Evolutionary conservation across 2,888 invertebrate genomes (phyloP).

Genomic region (Acleris literana): DNA sequence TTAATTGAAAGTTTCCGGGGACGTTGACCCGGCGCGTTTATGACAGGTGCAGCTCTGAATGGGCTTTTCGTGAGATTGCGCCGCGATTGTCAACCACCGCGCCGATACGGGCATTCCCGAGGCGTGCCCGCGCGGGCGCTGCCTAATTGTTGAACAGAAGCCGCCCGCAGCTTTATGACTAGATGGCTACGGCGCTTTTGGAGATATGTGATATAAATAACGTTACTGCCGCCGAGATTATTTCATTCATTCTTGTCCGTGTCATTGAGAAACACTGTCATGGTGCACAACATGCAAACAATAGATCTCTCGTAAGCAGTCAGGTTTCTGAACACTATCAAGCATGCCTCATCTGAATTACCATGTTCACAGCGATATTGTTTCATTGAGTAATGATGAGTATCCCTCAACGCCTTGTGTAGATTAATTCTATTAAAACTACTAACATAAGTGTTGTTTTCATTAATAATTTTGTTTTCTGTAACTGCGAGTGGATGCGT

Average conservation of each 20-base stretch:
- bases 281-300: conserved; percentile 61
- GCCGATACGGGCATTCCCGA: conserved; percentile 63
- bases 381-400: no score
- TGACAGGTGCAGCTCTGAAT: conserved; percentile 79
- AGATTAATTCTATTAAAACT: no score
- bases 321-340: conserved; percentile 58
- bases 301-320: conserved; percentile 57
- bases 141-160: conserved; percentile 80
- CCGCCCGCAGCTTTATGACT: conserved; percentile 66
- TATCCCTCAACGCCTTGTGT: no score
- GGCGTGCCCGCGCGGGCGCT: conserved; percentile 55
- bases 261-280: conserved; percentile 67
- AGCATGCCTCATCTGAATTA: conserved; percentile 44
- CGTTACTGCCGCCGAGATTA: conserved; percentile 69
- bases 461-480: no score
- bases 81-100: conserved; percentile 68
- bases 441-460: no score
- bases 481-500: neutral
- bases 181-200: conserved; percentile 67
- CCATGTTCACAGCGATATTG: no score
- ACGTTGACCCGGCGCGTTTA: conserved; percentile 66
- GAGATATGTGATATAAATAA: conserved; percentile 73
- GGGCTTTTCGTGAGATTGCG: conserved; percentile 81
- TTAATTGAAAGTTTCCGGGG: conserved; percentile 71
- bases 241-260: conserved; percentile 77